Evolutionary conservation across 92 coral and sea anemone species (phyloP), one percentile per base, ranked within the genome.

Genomic region (Porites rus): DNA sequence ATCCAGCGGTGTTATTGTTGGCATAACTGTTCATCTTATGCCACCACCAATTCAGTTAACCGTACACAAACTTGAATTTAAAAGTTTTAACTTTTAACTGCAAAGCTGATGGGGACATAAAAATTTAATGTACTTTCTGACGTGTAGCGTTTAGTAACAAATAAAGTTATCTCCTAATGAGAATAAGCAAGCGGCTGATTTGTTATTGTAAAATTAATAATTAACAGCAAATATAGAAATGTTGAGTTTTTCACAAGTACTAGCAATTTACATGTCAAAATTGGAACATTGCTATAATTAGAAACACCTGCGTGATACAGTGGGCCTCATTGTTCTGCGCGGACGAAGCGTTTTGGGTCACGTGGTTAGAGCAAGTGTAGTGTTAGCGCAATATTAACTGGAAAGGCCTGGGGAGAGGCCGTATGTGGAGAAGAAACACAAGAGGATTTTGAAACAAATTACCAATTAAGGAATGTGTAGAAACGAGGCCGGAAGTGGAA

Each of bases 1-100:
- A 58, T 76, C 80, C 51, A 76, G 21, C 17, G 80, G 80, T 10
- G 80, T 76, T 28, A 76, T 76, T 25, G 60, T 14, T 59, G 80
- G 80, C 80, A 76, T 76, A 11, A 28, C 51, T 56, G 14, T 56
- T 56, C 2, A 56, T 56, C 61, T 72, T 50, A 56, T 8, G 43
- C 43, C 43, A 31, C 43, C 7, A 1, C 13, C 4, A 0, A 51
- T 46, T 72, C n/a, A 16, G 10, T 17, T 51, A 16, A 2, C 6
- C 18, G 38, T 13, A 22, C 18, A 50, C 24, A 22, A 53, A 58
- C 10, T 21, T 28, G 69, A 76, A 31, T 2, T 28, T 10, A 56
- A 76, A 17, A 60, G 13, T 31, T 31, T 31, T 31, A 31, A 31
- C 43, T 31, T 31, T 31, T 31, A 31, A 31, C 43, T 31, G 43